A percentile compares a stretch with the other conserved stretches of the same genome.
Conservation (phyloP, 2,797 vertebrate genomes). For the Mus caroli region DNA sequence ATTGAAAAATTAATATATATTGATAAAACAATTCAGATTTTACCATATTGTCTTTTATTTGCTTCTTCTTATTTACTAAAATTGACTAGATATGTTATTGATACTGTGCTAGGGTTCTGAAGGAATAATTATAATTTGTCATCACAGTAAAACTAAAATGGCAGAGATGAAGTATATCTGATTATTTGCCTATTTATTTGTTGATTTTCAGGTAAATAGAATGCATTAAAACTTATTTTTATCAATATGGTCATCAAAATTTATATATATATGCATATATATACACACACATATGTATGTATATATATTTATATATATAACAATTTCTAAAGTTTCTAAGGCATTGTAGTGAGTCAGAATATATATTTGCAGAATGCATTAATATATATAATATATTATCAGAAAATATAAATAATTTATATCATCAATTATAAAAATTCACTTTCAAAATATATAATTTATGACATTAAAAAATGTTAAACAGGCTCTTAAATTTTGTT, state of each 20-base stretch:
- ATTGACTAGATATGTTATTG: not conserved
- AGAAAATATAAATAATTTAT: constrained; percentile 38
- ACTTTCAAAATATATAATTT: not conserved
- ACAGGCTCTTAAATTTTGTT: constrained; percentile 31
- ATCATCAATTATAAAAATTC: not conserved
- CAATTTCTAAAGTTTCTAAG: constrained; percentile 11
- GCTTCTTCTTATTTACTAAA: not conserved
- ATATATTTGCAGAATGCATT: constrained; percentile 27
- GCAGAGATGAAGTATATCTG: not conserved
- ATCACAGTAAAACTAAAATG: not conserved
- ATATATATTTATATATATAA: not conserved
- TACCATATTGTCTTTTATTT: not conserved
- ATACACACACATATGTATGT: not conserved
- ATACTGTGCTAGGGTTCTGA: not conserved
- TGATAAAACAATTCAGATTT: not conserved
- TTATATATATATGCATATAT: not conserved
- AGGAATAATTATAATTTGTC: not conserved
- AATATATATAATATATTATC: constrained; percentile 28
- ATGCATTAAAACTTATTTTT: constrained; percentile 37
- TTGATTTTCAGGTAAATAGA: not conserved
- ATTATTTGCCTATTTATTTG: not conserved
- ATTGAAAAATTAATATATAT: not conserved
- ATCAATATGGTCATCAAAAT: not conserved
- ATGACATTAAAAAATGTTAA: not conserved
- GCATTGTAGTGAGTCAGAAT: not conserved